Evolutionary conservation across 2,113 vertebrate species (phyloP), one percentile per base, ranked within the genome.

Genomic region (Neodon shergylaensis): DNA sequence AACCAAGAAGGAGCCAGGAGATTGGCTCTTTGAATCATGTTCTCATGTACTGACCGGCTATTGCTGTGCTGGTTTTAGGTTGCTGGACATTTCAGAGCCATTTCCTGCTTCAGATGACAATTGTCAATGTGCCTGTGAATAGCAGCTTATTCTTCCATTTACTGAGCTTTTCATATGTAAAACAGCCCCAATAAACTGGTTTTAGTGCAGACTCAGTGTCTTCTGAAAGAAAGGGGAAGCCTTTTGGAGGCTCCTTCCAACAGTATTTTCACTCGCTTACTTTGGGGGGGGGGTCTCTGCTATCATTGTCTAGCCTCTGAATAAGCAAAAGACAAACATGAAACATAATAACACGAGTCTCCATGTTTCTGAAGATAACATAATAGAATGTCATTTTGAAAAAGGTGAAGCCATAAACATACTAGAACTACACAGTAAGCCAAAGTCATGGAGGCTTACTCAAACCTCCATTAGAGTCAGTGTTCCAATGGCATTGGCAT

Each of bases 391-490:
- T 28, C 39, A 61, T 91, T 92, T 92, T 92, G 44, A 61, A 95
- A 95, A 96, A 86, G 70, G 86, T 61, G 28, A 94, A 93, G 92
- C 74, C 6, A 52, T 36, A 61, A 86, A 95, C 78, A 73, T 70
- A 87, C n/a, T 52, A 86, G 63, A 54, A 92, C 22, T 47, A 93
- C 47, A 91, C 61, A 92, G 33, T 4, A 44, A 95, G 47, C 86
- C 91, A 91, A 97, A 96, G 44, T 89, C 39, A 87, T 52, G 16
- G 52, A 31, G 83, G 72, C 31, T 31, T 44, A 61, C 13, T 77
- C 66, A 91, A 79, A 70, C 49, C 24, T 86, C 26, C 49, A 73
- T 86, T 94, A 39, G 9, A 86, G 36, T 68, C 76, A 81, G 61
- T 13, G 76, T 93, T 93, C 49, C 76, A 90, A 88, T 1, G 76